Evolutionary conservation across 2,113 vertebrate genomes (phyloP), one percentile per base, ranked within the genome.

Genomic region (Archilochus colubris): DNA sequence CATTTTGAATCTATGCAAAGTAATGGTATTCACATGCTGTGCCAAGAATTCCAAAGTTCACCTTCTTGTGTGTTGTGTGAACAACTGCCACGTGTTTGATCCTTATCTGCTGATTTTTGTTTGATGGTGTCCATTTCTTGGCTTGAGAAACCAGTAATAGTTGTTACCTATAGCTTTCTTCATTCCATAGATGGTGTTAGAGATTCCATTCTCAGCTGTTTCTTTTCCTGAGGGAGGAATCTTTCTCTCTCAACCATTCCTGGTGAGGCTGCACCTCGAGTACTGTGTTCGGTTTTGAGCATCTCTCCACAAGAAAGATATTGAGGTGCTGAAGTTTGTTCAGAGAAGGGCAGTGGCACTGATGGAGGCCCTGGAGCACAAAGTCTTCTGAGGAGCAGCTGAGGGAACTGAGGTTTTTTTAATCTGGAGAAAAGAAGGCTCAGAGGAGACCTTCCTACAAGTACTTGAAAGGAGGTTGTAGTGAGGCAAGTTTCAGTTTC

Each of bases 21-120:
- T 72, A 31, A 38, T 59, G 33, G 9, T 51, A 58, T 43, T 89
- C 31, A 27, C 22, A 11, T 55, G 25, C 23, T 40, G 3, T 69
- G n/a, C 78, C 82, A 79, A 62, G 78, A 94, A 89, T 73, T 87
- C 44, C 33, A 38, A 54, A 94, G 85, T 80, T 89, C 63, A 73
- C 46, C 6, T 63, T 1, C 48, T 14, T 33, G 14, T 31, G 12
- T 70, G 28, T 84, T 77, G 12, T 59, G 25, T 82, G 81, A 94
- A 80, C 0, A 0, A 18, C 10, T 43, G 50, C 28, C 74, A 57
- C 0, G 2, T 75, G 54, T 88, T 80, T 87, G 87, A 86, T 69
- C 67, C 67, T 73, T 63, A 77, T 51, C 78, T 57, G 40, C 22
- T 76, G 20, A 50, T 48, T 88, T 94, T 86, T 66, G 25, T 38